Evolutionary conservation across 2,888 invertebrate genomes (phyloP).

Genomic region (Vanessa cardui): DNA sequence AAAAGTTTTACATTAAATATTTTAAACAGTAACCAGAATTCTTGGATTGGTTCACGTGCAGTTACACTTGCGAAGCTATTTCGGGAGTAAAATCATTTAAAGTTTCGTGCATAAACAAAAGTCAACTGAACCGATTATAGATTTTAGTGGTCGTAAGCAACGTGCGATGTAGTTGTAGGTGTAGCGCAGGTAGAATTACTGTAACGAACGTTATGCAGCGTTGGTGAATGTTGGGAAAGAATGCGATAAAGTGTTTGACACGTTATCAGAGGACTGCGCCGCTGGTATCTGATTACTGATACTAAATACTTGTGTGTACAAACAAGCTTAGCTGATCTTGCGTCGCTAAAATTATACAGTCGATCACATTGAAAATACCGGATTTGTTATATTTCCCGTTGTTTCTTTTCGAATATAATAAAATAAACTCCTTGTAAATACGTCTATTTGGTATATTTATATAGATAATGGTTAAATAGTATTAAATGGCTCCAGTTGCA

Average conservation of each 20-base stretch:
- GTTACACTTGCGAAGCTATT: constrained; percentile 31
- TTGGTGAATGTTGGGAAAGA: constrained; percentile 50
- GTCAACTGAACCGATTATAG: constrained; percentile 25
- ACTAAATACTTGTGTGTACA: constrained; percentile 30
- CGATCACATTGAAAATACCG: constrained; percentile 4
- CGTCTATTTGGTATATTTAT: not conserved
- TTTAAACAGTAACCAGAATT: constrained; percentile 10
- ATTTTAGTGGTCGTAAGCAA: constrained; percentile 20
- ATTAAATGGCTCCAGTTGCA: not conserved
- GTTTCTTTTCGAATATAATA: not conserved
- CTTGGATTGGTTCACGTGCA: constrained; percentile 25
- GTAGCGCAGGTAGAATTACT: constrained; percentile 7
- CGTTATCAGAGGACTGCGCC: constrained; percentile 41
- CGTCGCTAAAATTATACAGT: not conserved
- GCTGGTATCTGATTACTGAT: constrained; percentile 46
- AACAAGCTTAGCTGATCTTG: constrained; percentile 11
- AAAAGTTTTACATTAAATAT: constrained; percentile 24
- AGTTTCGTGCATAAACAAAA: constrained; percentile 23
- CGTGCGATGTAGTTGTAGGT: not conserved
- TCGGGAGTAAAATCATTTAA: constrained; percentile 31
- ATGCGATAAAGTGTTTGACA: constrained; percentile 51
- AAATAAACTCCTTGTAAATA: not conserved
- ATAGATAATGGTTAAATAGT: not conserved
- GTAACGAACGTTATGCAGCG: constrained; percentile 23
- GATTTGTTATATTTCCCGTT: not conserved